Evolutionary conservation across 2,113 vertebrate species (phyloP).

Genomic region (Paradoxurus hermaphroditus): DNA sequence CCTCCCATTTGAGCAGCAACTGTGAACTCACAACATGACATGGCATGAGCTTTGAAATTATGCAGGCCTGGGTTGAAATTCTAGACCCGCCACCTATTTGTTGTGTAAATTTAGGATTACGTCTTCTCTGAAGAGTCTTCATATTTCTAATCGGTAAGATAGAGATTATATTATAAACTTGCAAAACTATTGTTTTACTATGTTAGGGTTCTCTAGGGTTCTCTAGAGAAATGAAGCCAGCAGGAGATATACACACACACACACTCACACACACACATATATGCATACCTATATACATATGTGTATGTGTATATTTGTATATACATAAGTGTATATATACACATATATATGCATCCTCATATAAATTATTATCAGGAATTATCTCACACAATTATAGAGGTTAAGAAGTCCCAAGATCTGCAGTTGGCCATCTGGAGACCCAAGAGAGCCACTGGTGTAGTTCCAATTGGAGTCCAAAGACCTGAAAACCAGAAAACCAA

Average conservation of each 20-base stretch:
- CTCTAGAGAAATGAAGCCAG: neutral
- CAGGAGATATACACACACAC: too few species aligned
- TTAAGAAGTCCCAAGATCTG: neutral
- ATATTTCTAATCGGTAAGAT: neutral
- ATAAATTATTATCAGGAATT: neutral
- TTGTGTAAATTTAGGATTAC: neutral
- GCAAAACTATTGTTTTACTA: neutral
- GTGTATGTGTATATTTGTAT: neutral
- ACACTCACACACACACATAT: neutral
- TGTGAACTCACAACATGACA: neutral
- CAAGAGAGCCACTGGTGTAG: neutral
- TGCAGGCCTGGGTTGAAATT: neutral
- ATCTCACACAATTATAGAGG: neutral
- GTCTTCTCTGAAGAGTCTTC: neutral
- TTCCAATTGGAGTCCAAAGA: neutral
- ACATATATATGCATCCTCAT: too few species aligned
- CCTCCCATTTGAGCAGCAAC: neutral
- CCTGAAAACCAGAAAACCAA: neutral
- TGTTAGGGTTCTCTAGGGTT: neutral
- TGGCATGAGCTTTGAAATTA: neutral
- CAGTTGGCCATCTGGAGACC: neutral
- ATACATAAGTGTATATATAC: too few species aligned
- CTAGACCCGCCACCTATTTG: neutral
- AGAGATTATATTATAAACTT: neutral
- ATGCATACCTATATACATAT: neutral